phyloP scores from a whole-genome alignment of 1,140 invertebrate genomes.

The Trichonephila clavata region DNA sequence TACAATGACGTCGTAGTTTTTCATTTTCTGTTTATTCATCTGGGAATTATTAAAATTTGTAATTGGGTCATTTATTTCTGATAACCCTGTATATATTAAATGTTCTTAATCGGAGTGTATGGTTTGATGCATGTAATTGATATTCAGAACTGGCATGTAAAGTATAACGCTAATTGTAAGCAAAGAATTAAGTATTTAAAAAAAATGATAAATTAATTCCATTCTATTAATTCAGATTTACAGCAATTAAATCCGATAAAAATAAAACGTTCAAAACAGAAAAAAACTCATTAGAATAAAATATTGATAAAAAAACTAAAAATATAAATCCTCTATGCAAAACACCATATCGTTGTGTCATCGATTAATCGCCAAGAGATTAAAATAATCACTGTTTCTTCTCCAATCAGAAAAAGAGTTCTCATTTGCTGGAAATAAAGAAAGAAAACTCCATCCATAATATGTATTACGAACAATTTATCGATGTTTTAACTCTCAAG shows the following conservation, averaged over 20 bases:
- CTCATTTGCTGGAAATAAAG: background rate
- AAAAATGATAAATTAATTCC: background rate
- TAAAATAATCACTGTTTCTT: background rate
- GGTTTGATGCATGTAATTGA: too few relatives aligned
- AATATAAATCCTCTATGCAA: background rate
- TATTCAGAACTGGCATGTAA: too few relatives aligned
- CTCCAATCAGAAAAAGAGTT: background rate
- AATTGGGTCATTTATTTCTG: too few relatives aligned
- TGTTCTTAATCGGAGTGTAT: too few relatives aligned
- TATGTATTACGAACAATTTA: background rate
- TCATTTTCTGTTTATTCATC: too few relatives aligned
- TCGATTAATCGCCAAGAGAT: background rate
- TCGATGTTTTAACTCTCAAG: background rate
- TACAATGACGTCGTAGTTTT: too few relatives aligned
- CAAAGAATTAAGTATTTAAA: too few relatives aligned
- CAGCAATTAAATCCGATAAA: background rate
- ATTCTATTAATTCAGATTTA: background rate
- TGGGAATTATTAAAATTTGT: too few relatives aligned
- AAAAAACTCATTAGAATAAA: background rate
- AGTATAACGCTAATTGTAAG: too few relatives aligned
- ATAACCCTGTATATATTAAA: too few relatives aligned
- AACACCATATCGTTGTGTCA: background rate
- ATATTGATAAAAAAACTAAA: background rate
- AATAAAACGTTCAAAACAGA: background rate
- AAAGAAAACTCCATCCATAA: background rate